Percentiles rank a stretch among this genome's conserved stretches.
Evolutionary conservation across 2,888 invertebrate species (phyloP).

Genomic region (Beris chalybata): DNA sequence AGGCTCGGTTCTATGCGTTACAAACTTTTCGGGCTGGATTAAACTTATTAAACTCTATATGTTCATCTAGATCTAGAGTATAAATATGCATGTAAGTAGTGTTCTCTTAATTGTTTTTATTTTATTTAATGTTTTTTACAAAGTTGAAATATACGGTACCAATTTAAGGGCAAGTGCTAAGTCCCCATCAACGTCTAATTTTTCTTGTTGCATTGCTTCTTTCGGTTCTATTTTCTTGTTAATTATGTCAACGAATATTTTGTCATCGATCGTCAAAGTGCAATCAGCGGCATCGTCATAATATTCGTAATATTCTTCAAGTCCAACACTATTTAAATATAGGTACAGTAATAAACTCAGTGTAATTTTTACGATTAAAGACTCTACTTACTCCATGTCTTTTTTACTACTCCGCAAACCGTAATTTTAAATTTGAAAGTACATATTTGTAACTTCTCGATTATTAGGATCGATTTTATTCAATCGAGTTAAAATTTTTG

Average conservation of each 20-base stretch:
- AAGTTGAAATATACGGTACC: slow-evolving; percentile 32
- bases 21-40: no score
- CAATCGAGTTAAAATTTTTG: slow-evolving; percentile 37
- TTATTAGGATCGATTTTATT: slow-evolving; percentile 36
- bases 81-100: no score
- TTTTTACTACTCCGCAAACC: slow-evolving; percentile 31
- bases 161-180: slow-evolving; percentile 35
- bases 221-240: slow-evolving; percentile 34
- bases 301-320: no score
- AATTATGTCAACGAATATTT: slow-evolving; percentile 35
- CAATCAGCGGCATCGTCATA: slow-evolving; percentile 34
- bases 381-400: slow-evolving; percentile 38
- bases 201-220: slow-evolving; percentile 37
- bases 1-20: no score
- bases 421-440: slow-evolving; percentile 40
- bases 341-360: background rate
- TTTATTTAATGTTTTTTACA: slow-evolving; percentile 3
- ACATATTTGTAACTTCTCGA: slow-evolving; percentile 37
- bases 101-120: no score
- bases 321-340: slow-evolving; percentile 36
- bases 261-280: slow-evolving; percentile 38
- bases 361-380: background rate
- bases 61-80: no score
- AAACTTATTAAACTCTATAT: no score
- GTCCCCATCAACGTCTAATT: slow-evolving; percentile 40